Conservation (phyloP, 2,113 vertebrate species). For the Axis porcinus region DNA sequence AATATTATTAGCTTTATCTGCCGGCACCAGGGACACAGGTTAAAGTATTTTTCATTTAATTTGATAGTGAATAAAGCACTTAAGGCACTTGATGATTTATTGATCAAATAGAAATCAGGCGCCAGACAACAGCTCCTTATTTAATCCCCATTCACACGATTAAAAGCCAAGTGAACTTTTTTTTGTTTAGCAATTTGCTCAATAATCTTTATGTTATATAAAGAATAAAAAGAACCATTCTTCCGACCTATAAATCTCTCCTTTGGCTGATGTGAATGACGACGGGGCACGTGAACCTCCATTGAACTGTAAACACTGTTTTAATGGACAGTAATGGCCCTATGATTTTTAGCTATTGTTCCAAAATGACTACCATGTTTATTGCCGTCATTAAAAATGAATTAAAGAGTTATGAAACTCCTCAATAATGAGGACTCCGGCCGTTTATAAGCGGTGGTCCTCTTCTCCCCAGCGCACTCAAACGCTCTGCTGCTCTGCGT, state of each 20-base stretch:
- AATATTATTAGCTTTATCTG: constrained; percentile 81
- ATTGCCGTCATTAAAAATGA: constrained; percentile 83
- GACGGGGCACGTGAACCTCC: constrained; percentile 75
- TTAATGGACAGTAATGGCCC: constrained; percentile 85
- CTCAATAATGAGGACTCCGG: constrained; percentile 77
- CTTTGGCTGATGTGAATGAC: constrained; percentile 78
- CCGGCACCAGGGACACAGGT: constrained; percentile 78
- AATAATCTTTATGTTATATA: constrained; percentile 56
- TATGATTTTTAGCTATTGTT: constrained; percentile 87
- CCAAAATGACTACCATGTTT: constrained; percentile 84
- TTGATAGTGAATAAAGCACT: constrained; percentile 84
- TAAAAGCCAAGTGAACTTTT: constrained; percentile 77
- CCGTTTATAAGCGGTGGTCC: constrained; percentile 72
- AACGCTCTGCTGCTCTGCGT: neutral
- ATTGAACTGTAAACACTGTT: constrained; percentile 85
- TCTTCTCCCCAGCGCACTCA: neutral
- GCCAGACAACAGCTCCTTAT: constrained; percentile 80
- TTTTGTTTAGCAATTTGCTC: constrained; percentile 52
- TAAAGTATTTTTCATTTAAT: constrained; percentile 87
- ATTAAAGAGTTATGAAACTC: constrained; percentile 87
- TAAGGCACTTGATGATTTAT: constrained; percentile 86
- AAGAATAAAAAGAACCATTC: constrained; percentile 66
- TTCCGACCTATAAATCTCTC: constrained; percentile 78
- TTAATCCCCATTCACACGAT: constrained; percentile 78
- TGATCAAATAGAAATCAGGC: constrained; percentile 85